Conservation (phyloP, 1,140 invertebrate species). For the Mizuhopecten yessoensis region DNA sequence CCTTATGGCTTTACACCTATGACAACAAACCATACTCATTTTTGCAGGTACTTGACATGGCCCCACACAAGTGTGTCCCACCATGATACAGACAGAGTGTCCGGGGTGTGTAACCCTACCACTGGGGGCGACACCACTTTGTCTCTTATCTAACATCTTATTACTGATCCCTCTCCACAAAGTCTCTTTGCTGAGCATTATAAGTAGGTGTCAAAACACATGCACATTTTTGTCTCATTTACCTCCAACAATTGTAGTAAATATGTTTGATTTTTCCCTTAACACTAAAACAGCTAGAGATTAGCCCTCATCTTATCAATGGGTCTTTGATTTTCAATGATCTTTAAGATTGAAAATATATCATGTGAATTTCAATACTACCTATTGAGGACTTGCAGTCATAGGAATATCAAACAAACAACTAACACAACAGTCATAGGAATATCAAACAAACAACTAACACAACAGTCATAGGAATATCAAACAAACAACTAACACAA, state of each 20-base stretch:
- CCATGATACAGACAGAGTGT: background rate
- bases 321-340: background rate
- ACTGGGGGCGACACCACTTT: background rate
- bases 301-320: no score
- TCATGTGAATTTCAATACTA: background rate
- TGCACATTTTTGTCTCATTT: background rate
- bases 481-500: no score
- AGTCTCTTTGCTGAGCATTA: conserved; percentile 5
- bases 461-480: no score
- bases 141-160: background rate
- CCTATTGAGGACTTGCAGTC: no score
- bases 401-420: no score
- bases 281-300: background rate
- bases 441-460: no score
- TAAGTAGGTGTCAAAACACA: background rate
- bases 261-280: background rate
- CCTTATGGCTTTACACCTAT: background rate
- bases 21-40: background rate
- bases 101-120: background rate
- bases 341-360: background rate
- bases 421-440: no score
- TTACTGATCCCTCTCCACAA: background rate
- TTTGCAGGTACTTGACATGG: conserved; percentile 37
- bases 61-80: background rate
- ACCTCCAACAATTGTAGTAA: background rate